Base-by-base conservation (phyloP, 2,888 invertebrate species). In the Dryococelus australis region DNA sequence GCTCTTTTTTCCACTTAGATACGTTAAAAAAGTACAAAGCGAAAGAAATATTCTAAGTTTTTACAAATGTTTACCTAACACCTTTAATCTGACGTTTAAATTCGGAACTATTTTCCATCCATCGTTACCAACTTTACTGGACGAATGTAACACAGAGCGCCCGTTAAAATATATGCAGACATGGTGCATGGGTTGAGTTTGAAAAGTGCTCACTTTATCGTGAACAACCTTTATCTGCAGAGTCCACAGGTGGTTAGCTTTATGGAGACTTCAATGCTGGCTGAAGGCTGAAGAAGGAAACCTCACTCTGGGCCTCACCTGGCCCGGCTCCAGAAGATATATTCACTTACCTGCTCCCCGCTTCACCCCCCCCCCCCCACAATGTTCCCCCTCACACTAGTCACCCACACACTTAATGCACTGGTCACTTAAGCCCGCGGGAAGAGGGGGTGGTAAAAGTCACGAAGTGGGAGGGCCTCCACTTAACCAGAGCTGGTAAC, bases 341-440 rank as follows among this genome's bases (percentile, higher is more conserved):
- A 24, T 65, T 65, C 65, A 1, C 65, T 10, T 8, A 1, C 65
- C 16, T 8, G 20, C 65, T 65, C 24, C n/a, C n/a, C 65, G 0
- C 65, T 65, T 24, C n/a, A 20, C 65, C 65, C 20, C 16, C 65
- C 20, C 0, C 65, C 65, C 24, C 12, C 65, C n/a, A n/a, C n/a
- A n/a, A n/a, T n/a, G 65, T 65, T 65, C 20, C 16, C 65, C 65
- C 2, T 65, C 65, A 65, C 65, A 65, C 65, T 65, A 8, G 65
- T 65, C 65, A 65, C 65, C 65, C 65, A 47, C 65, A 65, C 65
- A 65, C 65, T 9, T 3, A 1, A 65, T n/a, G 1, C 65, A 20
- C 47, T 47, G 65, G 65, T 65, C 65, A 65, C 65, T 65, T n/a
- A n/a, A 20, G 65, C 65, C 65, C 65, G 65, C 65, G 65, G 65